Base-by-base conservation (phyloP, 2,888 invertebrate genomes). In the Proisotoma minuta region DNA sequence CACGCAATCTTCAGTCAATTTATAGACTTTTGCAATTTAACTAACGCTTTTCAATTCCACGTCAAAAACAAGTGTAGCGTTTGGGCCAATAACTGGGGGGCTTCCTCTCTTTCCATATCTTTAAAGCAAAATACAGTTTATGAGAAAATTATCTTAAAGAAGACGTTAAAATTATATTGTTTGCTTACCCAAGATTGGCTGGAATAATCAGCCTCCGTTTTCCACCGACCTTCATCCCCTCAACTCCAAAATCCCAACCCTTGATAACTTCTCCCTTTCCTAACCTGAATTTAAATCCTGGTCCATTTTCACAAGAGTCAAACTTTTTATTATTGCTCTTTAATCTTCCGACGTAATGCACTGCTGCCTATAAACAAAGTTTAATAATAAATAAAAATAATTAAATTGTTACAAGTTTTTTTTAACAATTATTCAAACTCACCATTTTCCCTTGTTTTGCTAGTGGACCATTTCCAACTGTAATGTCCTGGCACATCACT, bases 151-250 rank as follows among this genome's bases (percentile, higher is more conserved):
- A 10, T 50, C 23, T 5, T 18, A 15, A 63, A 51, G 24, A 34
- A 60, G 4, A 49, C n/a, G n/a, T n/a, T n/a, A n/a, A 24, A 12
- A 23, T 50, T 20, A 34, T 15, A 20, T 22, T 40, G 5, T 22
- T 5, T 48, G 24, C 90, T 84, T 86, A 95, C 84, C 87, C 95
- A 85, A 91, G 86, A 52, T 84, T 80, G 53, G 94, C 86, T 64
- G 95, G 95, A 77, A 92, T 87, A 18, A 84, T 84, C 58, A 96
- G 84, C 75, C 85, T 85, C 76, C 96, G 84, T 79, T 43, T 93
- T 72, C 94, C 95, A 29, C 95, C 95, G 62, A 92, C 87, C 80
- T 90, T 92, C 96, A 97, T 96, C 53, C 95, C 94, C 43, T 79
- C 79, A n/a, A 94, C 81, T 56, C 92, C 95, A 39, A 87, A 79